phyloP scores from a whole-genome alignment of 2,113 vertebrate genomes.

The Nothoprocta pentlandii region DNA sequence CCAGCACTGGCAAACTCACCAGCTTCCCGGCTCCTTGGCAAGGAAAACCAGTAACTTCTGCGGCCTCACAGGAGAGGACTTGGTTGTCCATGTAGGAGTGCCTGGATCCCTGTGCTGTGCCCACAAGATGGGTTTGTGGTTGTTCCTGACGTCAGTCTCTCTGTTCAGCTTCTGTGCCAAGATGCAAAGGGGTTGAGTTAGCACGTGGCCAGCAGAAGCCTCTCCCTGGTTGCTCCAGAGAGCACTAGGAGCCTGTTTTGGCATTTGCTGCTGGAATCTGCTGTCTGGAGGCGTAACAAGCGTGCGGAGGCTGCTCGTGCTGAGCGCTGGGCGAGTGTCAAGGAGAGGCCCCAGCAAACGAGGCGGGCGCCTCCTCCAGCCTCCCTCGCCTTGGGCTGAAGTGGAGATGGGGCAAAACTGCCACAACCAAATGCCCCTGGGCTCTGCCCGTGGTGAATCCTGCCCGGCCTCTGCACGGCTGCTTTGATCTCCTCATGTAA shows the following conservation, averaged over 20 bases:
- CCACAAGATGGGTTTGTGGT: fast-evolving
- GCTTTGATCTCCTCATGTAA: slow-evolving; percentile 48
- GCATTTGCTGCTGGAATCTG: neutral
- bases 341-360: neutral
- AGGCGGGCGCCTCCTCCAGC: neutral
- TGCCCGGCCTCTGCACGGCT: neutral
- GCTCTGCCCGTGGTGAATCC: neutral
- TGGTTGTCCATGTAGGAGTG: fast-evolving
- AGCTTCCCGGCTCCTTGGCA: neutral
- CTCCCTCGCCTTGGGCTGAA: fast-evolving
- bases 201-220: neutral
- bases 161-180: neutral
- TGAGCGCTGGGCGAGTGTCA: neutral
- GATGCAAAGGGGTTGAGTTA: fast-evolving
- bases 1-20: fast-evolving
- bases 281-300: neutral
- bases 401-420: neutral
- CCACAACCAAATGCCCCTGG: neutral
- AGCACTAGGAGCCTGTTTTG: fast-evolving
- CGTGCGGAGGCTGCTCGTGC: neutral
- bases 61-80: neutral
- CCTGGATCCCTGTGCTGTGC: neutral
- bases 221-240: neutral
- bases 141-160: neutral
- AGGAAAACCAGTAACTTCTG: neutral